These are phyloP conservation scores for Anisognathus igniventris DNA, from an alignment of 2,797 vertebrate species.

Conservation along the genomic window DNA sequence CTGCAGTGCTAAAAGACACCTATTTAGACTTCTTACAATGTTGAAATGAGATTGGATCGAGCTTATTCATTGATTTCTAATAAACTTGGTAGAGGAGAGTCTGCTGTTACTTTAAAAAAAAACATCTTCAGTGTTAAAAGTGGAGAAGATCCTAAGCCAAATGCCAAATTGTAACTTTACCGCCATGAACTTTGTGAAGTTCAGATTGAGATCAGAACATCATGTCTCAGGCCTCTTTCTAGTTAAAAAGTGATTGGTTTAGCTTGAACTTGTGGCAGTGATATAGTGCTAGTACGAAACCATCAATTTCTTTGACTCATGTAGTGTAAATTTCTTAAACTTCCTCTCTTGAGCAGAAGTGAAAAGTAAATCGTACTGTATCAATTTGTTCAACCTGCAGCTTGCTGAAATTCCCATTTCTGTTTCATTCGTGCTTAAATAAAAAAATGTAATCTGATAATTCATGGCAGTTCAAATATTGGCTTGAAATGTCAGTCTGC, in stretches of 20 bases:
- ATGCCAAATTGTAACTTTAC: slow-evolving; percentile 12
- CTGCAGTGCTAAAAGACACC: slow-evolving; percentile 65
- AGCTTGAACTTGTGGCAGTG: slow-evolving; percentile 38
- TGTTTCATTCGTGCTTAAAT: slow-evolving; percentile 1
- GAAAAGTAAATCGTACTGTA: slow-evolving; percentile 31
- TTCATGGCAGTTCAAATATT: neutral
- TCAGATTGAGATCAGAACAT: slow-evolving; percentile 51
- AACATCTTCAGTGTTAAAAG: neutral
- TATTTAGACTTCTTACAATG: slow-evolving; percentile 56
- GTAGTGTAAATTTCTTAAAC: slow-evolving; percentile 47
- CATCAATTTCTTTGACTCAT: slow-evolving; percentile 46
- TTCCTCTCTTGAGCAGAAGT: slow-evolving; percentile 33
- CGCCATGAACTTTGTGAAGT: slow-evolving; percentile 20
- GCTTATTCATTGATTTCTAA: slow-evolving; percentile 63
- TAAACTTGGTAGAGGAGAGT: slow-evolving; percentile 45
- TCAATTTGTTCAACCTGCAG: slow-evolving; percentile 44
- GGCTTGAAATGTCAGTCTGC: neutral
- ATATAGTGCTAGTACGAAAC: slow-evolving; percentile 32
- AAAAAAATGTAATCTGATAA: neutral
- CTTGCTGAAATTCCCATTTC: slow-evolving; percentile 37
- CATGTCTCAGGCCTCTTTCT: slow-evolving; percentile 18
- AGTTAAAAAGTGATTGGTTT: slow-evolving; percentile 55
- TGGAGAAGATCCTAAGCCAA: slow-evolving; percentile 17
- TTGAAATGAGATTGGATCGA: slow-evolving; percentile 58
- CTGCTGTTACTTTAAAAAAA: slow-evolving; percentile 19